Evolutionary conservation across 1,140 invertebrate species (phyloP).

Genomic region (Sitophilus oryzae): DNA sequence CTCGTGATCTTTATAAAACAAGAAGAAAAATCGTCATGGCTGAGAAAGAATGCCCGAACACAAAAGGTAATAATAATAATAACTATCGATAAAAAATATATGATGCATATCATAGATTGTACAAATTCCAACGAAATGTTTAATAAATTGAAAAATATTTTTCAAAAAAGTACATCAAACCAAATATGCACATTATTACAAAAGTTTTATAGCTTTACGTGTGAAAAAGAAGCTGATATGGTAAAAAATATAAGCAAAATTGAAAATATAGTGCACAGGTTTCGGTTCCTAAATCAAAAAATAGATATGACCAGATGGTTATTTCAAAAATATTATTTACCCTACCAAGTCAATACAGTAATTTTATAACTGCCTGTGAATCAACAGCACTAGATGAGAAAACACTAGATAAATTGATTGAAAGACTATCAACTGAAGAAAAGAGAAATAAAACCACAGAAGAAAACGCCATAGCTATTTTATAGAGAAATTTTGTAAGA

Average conservation of each 20-base stretch:
- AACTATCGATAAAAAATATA: neutral
- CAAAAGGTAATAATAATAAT: neutral
- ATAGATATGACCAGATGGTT: constrained; percentile 3
- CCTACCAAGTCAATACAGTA: constrained; percentile 1
- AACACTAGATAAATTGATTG: constrained; percentile 3
- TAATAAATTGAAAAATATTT: constrained; percentile 2
- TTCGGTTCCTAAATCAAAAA: neutral
- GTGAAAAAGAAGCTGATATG: neutral
- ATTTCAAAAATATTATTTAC: constrained; percentile 8
- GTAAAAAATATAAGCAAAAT: neutral
- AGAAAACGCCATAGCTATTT: constrained; percentile 5
- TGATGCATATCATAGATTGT: neutral
- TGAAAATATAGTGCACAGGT: neutral
- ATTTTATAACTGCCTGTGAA: constrained; percentile 13
- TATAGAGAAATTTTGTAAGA: no score
- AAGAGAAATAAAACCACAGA: neutral
- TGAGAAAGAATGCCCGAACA: neutral
- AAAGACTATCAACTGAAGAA: constrained; percentile 10
- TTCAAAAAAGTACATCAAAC: no score
- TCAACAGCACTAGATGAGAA: neutral
- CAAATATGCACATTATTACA: no score
- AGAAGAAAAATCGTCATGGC: neutral
- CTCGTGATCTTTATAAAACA: neutral
- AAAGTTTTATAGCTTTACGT: neutral
- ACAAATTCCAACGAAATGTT: neutral